A percentile compares a stretch with the other conserved stretches of the same genome.
phyloP scores from a whole-genome alignment of 2,888 invertebrate species.

The Leucophenga maculata region DNA sequence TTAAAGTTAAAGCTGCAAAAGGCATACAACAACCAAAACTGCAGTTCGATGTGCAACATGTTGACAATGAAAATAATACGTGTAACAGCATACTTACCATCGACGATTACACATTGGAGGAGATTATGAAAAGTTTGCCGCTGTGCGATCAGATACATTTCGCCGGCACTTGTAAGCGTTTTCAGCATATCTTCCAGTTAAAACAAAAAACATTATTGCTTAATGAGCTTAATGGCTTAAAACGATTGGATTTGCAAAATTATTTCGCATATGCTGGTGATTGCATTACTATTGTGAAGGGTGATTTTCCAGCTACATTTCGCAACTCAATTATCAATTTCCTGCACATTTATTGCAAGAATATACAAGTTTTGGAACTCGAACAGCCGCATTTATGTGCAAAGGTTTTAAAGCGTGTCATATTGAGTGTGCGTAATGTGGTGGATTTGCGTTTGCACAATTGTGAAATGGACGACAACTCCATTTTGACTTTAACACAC shows the following conservation, averaged over 20 bases:
- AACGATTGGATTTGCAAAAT: slow-evolving; percentile 50
- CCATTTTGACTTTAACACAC: slow-evolving; percentile 24
- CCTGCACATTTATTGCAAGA: slow-evolving; percentile 32
- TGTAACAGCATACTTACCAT: slow-evolving; percentile 38
- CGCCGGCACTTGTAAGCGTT: slow-evolving; percentile 50
- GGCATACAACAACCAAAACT: not conserved
- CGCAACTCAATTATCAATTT: slow-evolving; percentile 26
- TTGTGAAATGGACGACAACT: not conserved
- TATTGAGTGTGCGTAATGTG: not conserved
- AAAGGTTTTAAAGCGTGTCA: slow-evolving; percentile 24
- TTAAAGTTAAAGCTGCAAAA: slow-evolving; percentile 32
- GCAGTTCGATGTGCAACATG: not conserved
- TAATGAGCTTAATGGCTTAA: slow-evolving; percentile 33
- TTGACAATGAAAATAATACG: not conserved
- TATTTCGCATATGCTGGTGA: slow-evolving; percentile 47
- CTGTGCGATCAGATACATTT: slow-evolving; percentile 51
- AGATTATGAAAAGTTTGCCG: slow-evolving; percentile 34
- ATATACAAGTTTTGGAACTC: slow-evolving; percentile 40
- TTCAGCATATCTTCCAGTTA: slow-evolving; percentile 41
- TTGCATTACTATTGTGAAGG: slow-evolving; percentile 30
- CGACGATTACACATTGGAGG: slow-evolving; percentile 52
- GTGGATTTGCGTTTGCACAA: not conserved
- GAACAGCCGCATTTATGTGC: slow-evolving; percentile 27
- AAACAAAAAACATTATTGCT: slow-evolving; percentile 30
- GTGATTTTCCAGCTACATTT: slow-evolving; percentile 32